Percentiles rank a stretch among this genome's conserved stretches.
phyloP scores from a whole-genome alignment of 2,888 invertebrate species.

The Didymodactylos carnosus region DNA sequence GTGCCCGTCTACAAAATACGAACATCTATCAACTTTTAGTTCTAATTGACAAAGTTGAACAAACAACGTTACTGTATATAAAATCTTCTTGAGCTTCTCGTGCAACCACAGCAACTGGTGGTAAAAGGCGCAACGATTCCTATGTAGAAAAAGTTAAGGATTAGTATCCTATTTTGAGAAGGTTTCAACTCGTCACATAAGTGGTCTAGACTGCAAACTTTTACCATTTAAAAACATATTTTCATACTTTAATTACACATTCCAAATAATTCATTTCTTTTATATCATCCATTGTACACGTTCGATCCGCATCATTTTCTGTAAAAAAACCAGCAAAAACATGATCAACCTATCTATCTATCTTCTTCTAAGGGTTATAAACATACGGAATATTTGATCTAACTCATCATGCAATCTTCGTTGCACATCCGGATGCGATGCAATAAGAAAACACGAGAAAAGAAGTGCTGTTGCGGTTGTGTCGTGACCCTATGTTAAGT shows the following conservation, averaged over 20 bases:
- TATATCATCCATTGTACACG: not conserved
- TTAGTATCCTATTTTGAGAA: too few relatives aligned
- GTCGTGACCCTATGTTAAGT: not conserved
- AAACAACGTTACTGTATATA: not conserved
- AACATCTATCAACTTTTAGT: too few relatives aligned
- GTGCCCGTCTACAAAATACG: not conserved
- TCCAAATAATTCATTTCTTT: not conserved
- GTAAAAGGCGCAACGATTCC: constrained; percentile 22
- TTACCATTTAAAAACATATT: too few relatives aligned
- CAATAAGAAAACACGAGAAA: not conserved
- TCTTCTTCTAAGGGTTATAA: too few relatives aligned
- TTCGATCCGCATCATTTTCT: not conserved
- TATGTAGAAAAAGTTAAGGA: constrained; percentile 18
- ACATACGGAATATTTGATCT: constrained; percentile 32
- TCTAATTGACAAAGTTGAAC: too few relatives aligned
- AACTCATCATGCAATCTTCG: not conserved
- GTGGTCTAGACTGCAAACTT: too few relatives aligned
- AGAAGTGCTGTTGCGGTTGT: not conserved
- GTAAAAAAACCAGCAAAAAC: too few relatives aligned
- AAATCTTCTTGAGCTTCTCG: constrained; percentile 20
- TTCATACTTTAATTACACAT: not conserved
- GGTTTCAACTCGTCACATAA: too few relatives aligned
- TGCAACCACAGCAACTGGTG: constrained; percentile 23
- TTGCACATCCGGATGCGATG: not conserved
- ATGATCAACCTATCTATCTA: too few relatives aligned